Evolutionary conservation across 2,113 vertebrate genomes (phyloP).

Genomic region (Oostethus manadensis): DNA sequence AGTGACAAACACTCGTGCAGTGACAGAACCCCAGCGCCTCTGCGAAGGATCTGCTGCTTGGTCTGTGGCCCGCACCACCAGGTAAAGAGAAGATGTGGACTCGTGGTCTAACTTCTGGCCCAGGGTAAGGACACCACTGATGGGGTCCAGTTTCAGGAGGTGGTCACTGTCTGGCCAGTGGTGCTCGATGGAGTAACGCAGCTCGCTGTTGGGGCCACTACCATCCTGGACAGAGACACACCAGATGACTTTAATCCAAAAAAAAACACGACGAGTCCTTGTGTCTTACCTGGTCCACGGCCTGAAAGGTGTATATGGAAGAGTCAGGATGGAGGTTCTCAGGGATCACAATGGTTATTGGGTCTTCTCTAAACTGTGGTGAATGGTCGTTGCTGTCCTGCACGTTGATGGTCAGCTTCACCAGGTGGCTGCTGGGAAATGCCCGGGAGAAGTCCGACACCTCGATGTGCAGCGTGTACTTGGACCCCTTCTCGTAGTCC

Average conservation of each 20-base stretch:
- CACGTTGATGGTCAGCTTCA: slow-evolving; percentile 83
- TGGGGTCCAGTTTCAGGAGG: slow-evolving; percentile 76
- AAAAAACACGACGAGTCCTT: neutral
- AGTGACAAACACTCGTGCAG: slow-evolving; percentile 83
- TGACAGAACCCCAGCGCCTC: slow-evolving; percentile 81
- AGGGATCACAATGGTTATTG: slow-evolving; percentile 81
- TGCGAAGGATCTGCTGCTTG: slow-evolving; percentile 76
- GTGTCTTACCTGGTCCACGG: slow-evolving; percentile 70
- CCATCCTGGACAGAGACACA: slow-evolving; percentile 68
- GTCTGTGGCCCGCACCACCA: slow-evolving; percentile 86
- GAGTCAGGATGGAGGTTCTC: slow-evolving; percentile 78
- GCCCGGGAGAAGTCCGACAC: slow-evolving; percentile 75
- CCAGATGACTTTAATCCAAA: too few relatives aligned
- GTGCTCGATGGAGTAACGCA: slow-evolving; percentile 81
- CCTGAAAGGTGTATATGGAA: slow-evolving; percentile 87
- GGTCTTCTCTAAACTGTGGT: slow-evolving; percentile 87
- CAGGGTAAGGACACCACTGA: slow-evolving; percentile 80
- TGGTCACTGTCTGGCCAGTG: slow-evolving; percentile 69
- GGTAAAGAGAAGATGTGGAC: slow-evolving; percentile 73
- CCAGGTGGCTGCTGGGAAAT: slow-evolving; percentile 77
- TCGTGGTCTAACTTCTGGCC: slow-evolving; percentile 80
- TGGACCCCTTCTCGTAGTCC: slow-evolving; percentile 84
- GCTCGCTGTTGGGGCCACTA: slow-evolving; percentile 86
- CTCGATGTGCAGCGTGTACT: slow-evolving; percentile 82
- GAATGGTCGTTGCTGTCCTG: slow-evolving; percentile 91